These are phyloP conservation scores for Lithobates sylvaticus DNA, from an alignment of 2,797 vertebrate genomes.

Conservation along the genomic window DNA sequence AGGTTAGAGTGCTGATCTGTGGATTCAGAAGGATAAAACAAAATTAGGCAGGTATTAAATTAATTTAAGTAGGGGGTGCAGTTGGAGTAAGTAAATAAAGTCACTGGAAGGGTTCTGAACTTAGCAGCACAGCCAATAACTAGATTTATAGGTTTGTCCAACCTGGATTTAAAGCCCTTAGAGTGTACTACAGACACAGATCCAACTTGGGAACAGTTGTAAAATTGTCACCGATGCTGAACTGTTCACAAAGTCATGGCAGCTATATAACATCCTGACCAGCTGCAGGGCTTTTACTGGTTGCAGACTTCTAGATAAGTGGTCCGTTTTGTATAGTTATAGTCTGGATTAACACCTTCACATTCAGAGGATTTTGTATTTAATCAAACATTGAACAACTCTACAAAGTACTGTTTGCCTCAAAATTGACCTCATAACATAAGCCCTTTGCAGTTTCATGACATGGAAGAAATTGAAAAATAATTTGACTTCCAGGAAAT, in stretches of 20 bases:
- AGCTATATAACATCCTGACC: constrained; percentile 23
- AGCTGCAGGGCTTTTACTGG: background rate
- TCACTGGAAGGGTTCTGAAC: constrained; percentile 47
- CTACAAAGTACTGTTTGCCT: background rate
- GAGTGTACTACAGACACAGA: constrained; percentile 22
- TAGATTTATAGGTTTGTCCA: constrained; percentile 53
- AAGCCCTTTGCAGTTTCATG: too few relatives aligned
- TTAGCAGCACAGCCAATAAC: constrained; percentile 49
- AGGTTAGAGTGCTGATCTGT: constrained; percentile 42
- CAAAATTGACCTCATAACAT: too few relatives aligned
- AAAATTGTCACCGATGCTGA: constrained; percentile 51
- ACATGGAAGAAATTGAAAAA: too few relatives aligned
- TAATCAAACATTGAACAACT: background rate
- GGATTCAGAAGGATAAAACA: constrained; percentile 45
- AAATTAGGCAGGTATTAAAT: constrained; percentile 58
- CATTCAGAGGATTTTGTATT: background rate
- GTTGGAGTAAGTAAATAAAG: constrained; percentile 57
- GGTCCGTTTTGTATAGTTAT: background rate
- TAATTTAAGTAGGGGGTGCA: constrained; percentile 57
- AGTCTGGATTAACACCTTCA: constrained; percentile 1
- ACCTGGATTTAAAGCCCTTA: constrained; percentile 50
- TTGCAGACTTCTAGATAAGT: constrained; percentile 25
- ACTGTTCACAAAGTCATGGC: constrained; percentile 50
- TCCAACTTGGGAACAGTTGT: constrained; percentile 50
- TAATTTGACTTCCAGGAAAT: too few relatives aligned